Base-by-base conservation (phyloP, 2,888 invertebrate species). In the Tipula lateralis region DNA sequence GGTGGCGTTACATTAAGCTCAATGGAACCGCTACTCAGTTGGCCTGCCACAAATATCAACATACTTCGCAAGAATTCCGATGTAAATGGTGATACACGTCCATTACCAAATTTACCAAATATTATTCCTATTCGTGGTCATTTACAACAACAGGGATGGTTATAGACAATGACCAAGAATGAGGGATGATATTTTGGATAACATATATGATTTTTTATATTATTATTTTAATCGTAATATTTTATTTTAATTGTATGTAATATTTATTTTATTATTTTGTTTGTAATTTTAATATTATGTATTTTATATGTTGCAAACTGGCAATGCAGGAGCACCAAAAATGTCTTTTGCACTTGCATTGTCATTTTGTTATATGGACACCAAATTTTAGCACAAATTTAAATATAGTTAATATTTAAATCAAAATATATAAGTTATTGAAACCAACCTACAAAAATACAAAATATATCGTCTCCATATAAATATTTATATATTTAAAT, bases 131-230 rank as follows among this genome's bases (percentile, higher is more conserved):
- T 86, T 30, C 84, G 85, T 32, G 86, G 86, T 13, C 86, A 86
- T 84, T 83, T 85, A 39, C 85, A 85, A 44, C 85, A 86, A 85
- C 86, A 86, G 50, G 86, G 86, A 84, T 86, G 86, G 86, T 84
- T 85, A 50, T 84, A 84, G 24, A 19, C 9, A 66, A 66, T 66
- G 66, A 66, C 24, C 24, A 19, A 7, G 24, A 66, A 24, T 66
- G 24, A 7, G 66, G 24, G 9, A 24, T 24, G 9, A 66, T 66
- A 66, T 50, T 50, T 16, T 50, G 44, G 44, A 16, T 44, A 44
- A 44, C 16, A 34, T 34, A 7, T 34, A 9, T 36, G 9, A 9
- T 16, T 24, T 24, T 66, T 12, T 66, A 24, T 19, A 66, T 66
- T 66, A 13, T 66, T 66, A 66, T 66, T 66, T 66, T 66, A n/a